A percentile compares a stretch with the other conserved stretches of the same genome.
phyloP scores from a whole-genome alignment of 2,113 vertebrate genomes.

The Lonchura striata region DNA sequence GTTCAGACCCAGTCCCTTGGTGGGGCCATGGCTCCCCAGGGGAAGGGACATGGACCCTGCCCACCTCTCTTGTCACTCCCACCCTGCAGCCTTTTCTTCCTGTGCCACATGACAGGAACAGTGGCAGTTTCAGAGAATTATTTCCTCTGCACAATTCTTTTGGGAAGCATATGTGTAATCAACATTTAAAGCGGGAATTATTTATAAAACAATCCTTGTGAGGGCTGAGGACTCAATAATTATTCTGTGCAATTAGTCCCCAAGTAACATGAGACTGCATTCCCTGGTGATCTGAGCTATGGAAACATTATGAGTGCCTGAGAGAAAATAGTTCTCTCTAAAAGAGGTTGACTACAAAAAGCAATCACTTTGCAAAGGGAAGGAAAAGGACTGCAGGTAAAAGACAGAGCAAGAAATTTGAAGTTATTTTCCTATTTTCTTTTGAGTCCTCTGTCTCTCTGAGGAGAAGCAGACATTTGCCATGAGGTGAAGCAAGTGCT shows the following conservation, averaged over 20 bases:
- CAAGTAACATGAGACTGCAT: background rate
- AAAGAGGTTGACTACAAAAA: background rate
- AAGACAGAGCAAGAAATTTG: background rate
- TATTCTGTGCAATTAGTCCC: background rate
- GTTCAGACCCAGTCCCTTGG: accelerated
- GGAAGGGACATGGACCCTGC: accelerated
- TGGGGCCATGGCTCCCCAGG: accelerated
- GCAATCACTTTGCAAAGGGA: background rate
- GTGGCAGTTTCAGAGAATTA: background rate
- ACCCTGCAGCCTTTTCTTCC: accelerated
- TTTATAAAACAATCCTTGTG: background rate
- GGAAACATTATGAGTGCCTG: background rate
- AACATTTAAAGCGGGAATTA: background rate
- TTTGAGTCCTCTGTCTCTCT: background rate
- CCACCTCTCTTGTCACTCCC: background rate
- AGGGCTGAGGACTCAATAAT: background rate
- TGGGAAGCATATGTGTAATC: background rate
- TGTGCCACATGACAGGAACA: background rate
- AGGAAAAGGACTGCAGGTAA: background rate
- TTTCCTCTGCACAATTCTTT: background rate
- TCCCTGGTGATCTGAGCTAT: background rate
- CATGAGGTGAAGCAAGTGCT: background rate
- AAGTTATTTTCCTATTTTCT: background rate
- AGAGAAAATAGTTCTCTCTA: background rate
- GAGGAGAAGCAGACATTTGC: background rate